Percentiles rank a stretch among this genome's conserved stretches.
These are phyloP conservation scores for Ladona fulva DNA, from an alignment of 1,140 invertebrate genomes.

Conservation along the genomic window DNA sequence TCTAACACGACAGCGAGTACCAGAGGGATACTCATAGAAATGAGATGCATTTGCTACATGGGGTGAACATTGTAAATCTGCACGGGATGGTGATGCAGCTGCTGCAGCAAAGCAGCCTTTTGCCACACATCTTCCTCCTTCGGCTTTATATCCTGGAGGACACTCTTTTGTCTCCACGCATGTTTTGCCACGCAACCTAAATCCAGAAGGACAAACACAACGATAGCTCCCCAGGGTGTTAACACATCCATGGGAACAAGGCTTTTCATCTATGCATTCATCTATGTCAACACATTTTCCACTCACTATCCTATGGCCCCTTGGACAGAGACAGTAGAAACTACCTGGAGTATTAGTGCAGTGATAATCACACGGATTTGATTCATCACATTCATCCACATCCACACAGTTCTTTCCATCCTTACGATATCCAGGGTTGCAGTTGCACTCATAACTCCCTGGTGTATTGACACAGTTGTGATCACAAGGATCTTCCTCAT, in stretches of 20 bases:
- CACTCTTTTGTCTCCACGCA: slow-evolving; percentile 43
- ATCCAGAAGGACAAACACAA: slow-evolving; percentile 50
- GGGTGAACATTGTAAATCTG: neutral
- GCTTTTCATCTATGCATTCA: slow-evolving; percentile 60
- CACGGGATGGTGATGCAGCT: neutral
- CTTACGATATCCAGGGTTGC: slow-evolving; percentile 24
- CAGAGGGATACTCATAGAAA: slow-evolving; percentile 16
- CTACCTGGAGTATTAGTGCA: slow-evolving; percentile 72
- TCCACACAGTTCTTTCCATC: slow-evolving; percentile 50
- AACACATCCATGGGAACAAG: slow-evolving; percentile 43
- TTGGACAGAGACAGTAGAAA: slow-evolving; percentile 61
- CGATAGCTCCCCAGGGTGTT: slow-evolving; percentile 35
- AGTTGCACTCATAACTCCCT: slow-evolving; percentile 42
- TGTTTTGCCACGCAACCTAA: slow-evolving; percentile 63
- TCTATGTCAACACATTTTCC: slow-evolving; percentile 72
- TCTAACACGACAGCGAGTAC: slow-evolving; percentile 22
- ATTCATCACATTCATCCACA: slow-evolving; percentile 59
- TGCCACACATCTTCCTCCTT: neutral
- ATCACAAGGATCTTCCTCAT: slow-evolving; percentile 37
- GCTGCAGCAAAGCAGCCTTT: neutral
- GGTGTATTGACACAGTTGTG: slow-evolving; percentile 32
- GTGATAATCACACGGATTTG: slow-evolving; percentile 62
- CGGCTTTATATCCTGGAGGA: neutral
- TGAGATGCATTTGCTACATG: neutral
- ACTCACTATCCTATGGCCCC: slow-evolving; percentile 65